Evolutionary conservation across 2,113 vertebrate species (phyloP).

Genomic region (Mustela nigripes): DNA sequence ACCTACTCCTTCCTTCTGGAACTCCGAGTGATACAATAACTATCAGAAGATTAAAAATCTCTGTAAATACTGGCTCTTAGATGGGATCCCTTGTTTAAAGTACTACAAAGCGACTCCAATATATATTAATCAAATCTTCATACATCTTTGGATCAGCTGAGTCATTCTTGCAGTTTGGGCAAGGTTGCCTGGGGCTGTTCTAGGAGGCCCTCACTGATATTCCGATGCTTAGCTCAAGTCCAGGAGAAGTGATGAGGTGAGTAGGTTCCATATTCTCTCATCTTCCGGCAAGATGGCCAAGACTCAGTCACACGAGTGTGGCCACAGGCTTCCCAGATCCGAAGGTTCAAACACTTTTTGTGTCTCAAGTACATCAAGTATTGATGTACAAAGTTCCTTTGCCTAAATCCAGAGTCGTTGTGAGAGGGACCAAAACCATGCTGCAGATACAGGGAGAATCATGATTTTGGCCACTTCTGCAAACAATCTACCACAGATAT

Average conservation of each 20-base stretch:
- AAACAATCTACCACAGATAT: neutral
- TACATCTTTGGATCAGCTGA: neutral
- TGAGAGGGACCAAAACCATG: no score
- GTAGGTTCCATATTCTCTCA: neutral
- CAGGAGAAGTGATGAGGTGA: neutral
- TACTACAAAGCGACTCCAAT: neutral
- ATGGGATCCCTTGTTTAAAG: neutral
- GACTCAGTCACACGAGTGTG: no score
- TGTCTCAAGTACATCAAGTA: neutral
- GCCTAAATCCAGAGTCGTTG: neutral
- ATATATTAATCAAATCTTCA: neutral
- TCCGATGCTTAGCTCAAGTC: neutral
- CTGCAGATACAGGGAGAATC: neutral
- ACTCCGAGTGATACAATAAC: neutral
- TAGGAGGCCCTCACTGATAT: neutral
- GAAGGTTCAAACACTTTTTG: neutral
- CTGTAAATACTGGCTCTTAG: neutral
- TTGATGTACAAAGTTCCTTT: neutral
- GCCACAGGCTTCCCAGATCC: neutral
- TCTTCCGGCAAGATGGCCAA: neutral
- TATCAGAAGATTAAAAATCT: neutral
- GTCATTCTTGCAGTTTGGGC: neutral
- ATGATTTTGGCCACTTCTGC: neutral
- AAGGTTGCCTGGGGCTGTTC: neutral
- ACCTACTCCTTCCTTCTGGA: neutral